Base-by-base conservation (phyloP, 1,140 invertebrate species). In the Holcopasites calliopsidis region DNA sequence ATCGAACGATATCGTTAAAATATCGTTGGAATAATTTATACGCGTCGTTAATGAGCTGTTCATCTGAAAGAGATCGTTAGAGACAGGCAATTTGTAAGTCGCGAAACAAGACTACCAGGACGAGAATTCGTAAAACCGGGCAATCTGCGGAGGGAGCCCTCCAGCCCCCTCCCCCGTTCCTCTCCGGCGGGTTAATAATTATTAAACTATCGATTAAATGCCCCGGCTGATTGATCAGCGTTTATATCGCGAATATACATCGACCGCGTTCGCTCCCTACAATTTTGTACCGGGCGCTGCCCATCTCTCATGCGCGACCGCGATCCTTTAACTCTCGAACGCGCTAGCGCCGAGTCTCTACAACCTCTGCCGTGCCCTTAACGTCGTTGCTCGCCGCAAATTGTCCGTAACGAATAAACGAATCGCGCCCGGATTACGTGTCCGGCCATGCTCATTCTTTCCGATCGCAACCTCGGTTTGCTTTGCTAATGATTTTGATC, bases 161-260 rank as follows among this genome's bases (percentile, higher is more conserved):
- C n/a, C n/a, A n/a, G n/a, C n/a, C n/a, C n/a, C n/a, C n/a, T n/a
- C n/a, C n/a, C 74, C 61, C 42, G 55, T 78, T 55, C 7, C 40
- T 44, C 26, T 42, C 68, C 21, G 74, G 72, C 80, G 57, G 83
- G 82, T 87, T 88, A 84, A 88, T 89, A 88, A 90, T 88, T 90
- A 88, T 86, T 77, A 49, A 80, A 72, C 83, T 77, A 84, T 84
- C 86, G 86, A 89, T 90, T 89, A 89, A 88, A 86, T 76, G 80
- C 64, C 73, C 79, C 76, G 80, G 68, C 82, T 88, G 86, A 89
- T 87, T 83, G 87, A 88, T 88, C 82, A 86, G 83, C 77, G 82
- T 83, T 84, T 72, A 80, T 84, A 88, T 82, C 83, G 77, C 74
- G 85, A 80, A 55, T 79, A n/a, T n/a, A 82, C 76, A 86, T 87